Conservation (phyloP, 2,888 invertebrate species). For the Lutraria lutraria region DNA sequence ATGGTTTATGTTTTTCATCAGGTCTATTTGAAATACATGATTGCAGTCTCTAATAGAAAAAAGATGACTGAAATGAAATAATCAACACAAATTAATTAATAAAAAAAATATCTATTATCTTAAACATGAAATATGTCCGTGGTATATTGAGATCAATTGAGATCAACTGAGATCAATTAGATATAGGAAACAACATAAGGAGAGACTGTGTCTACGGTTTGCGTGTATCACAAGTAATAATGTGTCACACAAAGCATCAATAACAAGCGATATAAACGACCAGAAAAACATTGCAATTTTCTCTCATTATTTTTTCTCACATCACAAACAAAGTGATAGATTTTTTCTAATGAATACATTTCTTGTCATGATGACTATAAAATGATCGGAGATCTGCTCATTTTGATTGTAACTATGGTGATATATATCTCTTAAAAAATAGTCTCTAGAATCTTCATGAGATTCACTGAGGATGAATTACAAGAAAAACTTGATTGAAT, state of each 20-base stretch:
- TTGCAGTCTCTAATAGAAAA: too few species aligned
- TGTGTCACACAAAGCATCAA: not conserved
- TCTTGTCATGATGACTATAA: constrained; percentile 19
- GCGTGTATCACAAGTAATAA: not conserved
- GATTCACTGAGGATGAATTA: not conserved
- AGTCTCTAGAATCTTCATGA: not conserved
- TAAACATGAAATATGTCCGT: too few species aligned
- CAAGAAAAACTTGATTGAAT: not conserved
- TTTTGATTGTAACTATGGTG: constrained; percentile 16
- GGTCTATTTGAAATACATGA: too few species aligned
- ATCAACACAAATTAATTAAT: too few species aligned
- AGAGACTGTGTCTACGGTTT: not conserved
- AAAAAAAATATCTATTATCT: too few species aligned
- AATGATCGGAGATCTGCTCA: constrained; percentile 9
- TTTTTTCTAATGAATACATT: not conserved
- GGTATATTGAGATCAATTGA: not conserved
- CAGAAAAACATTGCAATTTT: constrained; percentile 2
- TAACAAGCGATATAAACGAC: not conserved
- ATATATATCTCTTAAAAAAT: not conserved
- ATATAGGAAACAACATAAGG: not conserved
- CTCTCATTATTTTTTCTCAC: constrained; percentile 11
- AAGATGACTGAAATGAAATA: too few species aligned
- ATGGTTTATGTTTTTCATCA: too few species aligned
- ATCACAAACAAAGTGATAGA: constrained; percentile 4
- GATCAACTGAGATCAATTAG: not conserved